phyloP scores from a whole-genome alignment of 2,888 invertebrate genomes.

The Agrochola macilenta region DNA sequence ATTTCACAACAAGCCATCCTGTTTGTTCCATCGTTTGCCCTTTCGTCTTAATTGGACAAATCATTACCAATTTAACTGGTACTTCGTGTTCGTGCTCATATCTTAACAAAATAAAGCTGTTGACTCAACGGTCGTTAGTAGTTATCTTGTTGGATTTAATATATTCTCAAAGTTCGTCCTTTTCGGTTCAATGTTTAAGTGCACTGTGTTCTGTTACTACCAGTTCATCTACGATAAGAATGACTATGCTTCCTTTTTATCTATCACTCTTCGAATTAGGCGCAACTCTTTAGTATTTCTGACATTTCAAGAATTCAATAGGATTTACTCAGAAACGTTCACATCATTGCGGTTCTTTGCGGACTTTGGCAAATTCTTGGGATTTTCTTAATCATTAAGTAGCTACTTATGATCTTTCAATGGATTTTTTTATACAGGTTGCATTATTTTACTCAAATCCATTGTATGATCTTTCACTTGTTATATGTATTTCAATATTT shows the following conservation, averaged over 20 bases:
- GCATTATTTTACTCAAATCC: not conserved
- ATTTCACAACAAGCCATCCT: slow-evolving; percentile 76
- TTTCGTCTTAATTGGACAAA: slow-evolving; percentile 86
- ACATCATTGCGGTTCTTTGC: not conserved
- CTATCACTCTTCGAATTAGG: not conserved
- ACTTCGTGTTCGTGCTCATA: slow-evolving; percentile 72
- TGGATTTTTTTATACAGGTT: not conserved
- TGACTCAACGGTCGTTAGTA: slow-evolving; percentile 71
- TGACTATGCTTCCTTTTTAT: slow-evolving; percentile 27
- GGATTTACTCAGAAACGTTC: not conserved
- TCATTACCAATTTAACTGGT: slow-evolving; percentile 83
- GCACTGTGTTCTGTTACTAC: slow-evolving; percentile 28
- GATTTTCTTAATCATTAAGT: not conserved
- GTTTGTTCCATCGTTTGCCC: slow-evolving; percentile 70
- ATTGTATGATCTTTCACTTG: not conserved
- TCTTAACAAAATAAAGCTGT: slow-evolving; percentile 81
- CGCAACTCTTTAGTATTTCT: not conserved
- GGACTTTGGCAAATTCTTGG: not conserved
- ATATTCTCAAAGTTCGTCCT: slow-evolving; percentile 40
- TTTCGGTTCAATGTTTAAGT: slow-evolving; percentile 48
- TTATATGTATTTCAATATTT: not conserved
- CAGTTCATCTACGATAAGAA: slow-evolving; percentile 39
- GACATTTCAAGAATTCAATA: slow-evolving; percentile 3
- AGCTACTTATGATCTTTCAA: not conserved
- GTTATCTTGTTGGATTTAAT: slow-evolving; percentile 59